These are phyloP conservation scores for Ceyx melanurus DNA, from an alignment of 2,113 vertebrate genomes.

Conservation along the genomic window DNA sequence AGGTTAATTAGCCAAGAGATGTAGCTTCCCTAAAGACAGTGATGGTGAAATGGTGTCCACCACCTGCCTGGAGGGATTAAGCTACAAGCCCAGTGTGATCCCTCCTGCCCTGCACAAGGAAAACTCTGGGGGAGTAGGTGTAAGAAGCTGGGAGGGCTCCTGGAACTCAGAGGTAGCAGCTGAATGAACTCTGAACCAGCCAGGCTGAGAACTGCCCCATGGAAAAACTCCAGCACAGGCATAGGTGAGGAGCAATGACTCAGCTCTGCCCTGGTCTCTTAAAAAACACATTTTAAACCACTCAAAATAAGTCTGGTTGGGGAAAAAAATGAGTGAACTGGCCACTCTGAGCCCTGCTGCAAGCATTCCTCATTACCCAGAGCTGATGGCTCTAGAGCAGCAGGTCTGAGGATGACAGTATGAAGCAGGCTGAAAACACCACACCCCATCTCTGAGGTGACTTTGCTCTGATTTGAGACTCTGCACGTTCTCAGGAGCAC, in stretches of 20 bases:
- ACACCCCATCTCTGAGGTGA: slow-evolving; percentile 10
- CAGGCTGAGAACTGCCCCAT: not conserved
- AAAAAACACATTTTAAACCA: not conserved
- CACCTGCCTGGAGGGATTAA: not conserved
- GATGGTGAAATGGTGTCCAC: not conserved
- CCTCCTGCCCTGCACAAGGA: not conserved
- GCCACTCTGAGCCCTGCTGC: not conserved
- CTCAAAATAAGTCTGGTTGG: not conserved
- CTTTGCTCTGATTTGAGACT: not conserved
- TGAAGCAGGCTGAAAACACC: slow-evolving; percentile 19
- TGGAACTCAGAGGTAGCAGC: not conserved
- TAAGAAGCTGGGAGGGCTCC: not conserved
- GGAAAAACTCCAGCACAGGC: rapidly evolving
- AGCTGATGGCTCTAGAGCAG: slow-evolving; percentile 6
- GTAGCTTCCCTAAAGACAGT: not conserved
- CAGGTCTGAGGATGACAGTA: slow-evolving; percentile 39
- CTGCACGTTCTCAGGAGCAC: not conserved
- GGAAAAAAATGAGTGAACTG: not conserved
- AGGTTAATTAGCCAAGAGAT: not conserved
- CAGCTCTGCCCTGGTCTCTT: not conserved
- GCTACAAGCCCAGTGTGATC: not conserved
- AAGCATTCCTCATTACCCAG: not conserved
- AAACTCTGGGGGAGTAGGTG: not conserved
- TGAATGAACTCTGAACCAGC: not conserved
- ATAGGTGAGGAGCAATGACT: not conserved